phyloP scores from a whole-genome alignment of 2,113 vertebrate genomes.

The Pomatostomus ruficeps region DNA sequence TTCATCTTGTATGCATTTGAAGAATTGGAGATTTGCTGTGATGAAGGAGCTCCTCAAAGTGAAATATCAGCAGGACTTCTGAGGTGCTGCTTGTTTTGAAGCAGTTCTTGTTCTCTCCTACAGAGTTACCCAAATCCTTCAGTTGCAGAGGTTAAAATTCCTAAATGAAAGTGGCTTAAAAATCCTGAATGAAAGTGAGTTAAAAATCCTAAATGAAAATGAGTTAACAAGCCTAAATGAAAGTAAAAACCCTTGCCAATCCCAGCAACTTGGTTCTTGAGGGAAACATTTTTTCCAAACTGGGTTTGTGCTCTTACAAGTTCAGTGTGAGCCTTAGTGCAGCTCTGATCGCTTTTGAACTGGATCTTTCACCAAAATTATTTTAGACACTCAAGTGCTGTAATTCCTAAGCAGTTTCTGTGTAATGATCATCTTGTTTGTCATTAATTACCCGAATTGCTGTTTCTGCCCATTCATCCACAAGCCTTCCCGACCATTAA shows the following conservation, averaged over 20 bases:
- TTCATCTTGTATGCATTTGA: fast-evolving
- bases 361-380: not conserved
- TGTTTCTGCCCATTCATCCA: not conserved
- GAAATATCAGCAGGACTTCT: not conserved
- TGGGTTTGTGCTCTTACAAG: not conserved
- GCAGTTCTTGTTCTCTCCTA: not conserved
- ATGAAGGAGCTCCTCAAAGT: not conserved
- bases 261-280: not conserved
- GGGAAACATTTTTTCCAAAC: not conserved
- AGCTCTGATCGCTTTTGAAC: not conserved
- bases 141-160: not conserved
- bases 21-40: not conserved
- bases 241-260: not conserved
- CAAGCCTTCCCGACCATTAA: not conserved
- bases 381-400: not conserved
- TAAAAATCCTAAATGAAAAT: not conserved
- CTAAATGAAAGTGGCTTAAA: not conserved
- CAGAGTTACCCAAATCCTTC: not conserved
- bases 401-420: not conserved
- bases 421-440: not conserved
- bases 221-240: too few relatives aligned
- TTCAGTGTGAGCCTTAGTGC: not conserved
- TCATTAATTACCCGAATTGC: not conserved
- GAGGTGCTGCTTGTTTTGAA: not conserved
- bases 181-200: not conserved